phyloP scores from a whole-genome alignment of 2,113 vertebrate genomes.

The Cyprinodon brontotheroides region DNA sequence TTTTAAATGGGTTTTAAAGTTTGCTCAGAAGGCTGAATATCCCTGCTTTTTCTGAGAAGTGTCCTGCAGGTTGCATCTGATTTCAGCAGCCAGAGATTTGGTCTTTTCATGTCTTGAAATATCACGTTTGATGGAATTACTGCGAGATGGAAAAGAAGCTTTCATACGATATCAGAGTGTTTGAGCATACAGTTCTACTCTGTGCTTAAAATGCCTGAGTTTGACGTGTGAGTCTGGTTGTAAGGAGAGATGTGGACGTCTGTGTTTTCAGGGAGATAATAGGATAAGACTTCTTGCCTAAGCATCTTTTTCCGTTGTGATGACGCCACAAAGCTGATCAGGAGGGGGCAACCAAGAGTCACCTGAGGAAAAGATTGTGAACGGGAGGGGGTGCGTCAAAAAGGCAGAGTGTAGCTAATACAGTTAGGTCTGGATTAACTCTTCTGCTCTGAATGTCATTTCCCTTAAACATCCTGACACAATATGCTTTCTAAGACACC shows the following conservation, averaged over 20 bases:
- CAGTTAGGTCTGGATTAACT: conserved; percentile 67
- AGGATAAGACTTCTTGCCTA: background rate
- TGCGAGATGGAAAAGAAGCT: background rate
- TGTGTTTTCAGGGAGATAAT: background rate
- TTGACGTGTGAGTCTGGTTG: background rate
- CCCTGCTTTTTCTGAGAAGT: background rate
- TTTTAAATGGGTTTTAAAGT: background rate
- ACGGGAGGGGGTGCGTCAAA: conserved; percentile 6
- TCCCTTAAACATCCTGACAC: conserved; percentile 63
- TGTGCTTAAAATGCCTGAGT: background rate
- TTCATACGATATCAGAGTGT: background rate
- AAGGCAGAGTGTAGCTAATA: conserved; percentile 61
- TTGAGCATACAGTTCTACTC: background rate
- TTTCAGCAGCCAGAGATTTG: background rate
- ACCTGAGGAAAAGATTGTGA: conserved; percentile 26
- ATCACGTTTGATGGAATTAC: background rate
- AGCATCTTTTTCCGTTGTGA: background rate
- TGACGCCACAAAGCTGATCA: conserved; percentile 15
- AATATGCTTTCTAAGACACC: conserved; percentile 39
- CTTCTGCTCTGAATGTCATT: conserved; percentile 62
- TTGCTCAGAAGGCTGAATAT: background rate
- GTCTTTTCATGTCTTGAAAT: background rate
- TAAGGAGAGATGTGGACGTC: conserved; percentile 2
- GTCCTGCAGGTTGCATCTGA: background rate
- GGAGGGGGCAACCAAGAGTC: conserved; percentile 53